phyloP scores from a whole-genome alignment of 2,888 invertebrate species.

The Bursaphelenchus okinawaensis region DNA sequence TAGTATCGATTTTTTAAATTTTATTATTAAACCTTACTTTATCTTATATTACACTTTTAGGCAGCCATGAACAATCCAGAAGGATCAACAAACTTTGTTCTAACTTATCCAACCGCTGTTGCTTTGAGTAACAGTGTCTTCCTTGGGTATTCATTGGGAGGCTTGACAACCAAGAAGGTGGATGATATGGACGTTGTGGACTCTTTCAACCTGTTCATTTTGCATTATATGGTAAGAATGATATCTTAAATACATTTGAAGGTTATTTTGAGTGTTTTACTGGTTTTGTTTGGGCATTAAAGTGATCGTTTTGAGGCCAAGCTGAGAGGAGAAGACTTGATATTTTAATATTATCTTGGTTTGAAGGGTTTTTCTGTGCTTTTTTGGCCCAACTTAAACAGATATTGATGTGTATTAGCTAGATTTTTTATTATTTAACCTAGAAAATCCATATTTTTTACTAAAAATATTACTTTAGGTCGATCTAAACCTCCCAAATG shows the following conservation, averaged over 20 bases:
- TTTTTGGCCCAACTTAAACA: neutral
- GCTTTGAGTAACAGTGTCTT: slow-evolving; percentile 34
- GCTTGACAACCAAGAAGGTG: slow-evolving; percentile 10
- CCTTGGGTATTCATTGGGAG: slow-evolving; percentile 30
- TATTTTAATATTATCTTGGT: neutral
- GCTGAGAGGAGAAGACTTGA: too few species aligned
- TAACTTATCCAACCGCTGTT: slow-evolving; percentile 48
- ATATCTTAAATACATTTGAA: neutral
- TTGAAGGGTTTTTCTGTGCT: neutral
- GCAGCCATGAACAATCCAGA: slow-evolving; percentile 21
- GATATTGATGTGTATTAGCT: neutral
- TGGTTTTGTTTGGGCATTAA: neutral
- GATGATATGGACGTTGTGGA: slow-evolving; percentile 24
- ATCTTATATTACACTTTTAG: slow-evolving; percentile 13
- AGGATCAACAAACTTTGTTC: slow-evolving; percentile 15
- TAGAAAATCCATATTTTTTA: too few species aligned
- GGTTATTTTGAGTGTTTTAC: neutral
- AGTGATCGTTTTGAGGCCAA: too few species aligned
- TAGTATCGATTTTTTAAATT: too few species aligned
- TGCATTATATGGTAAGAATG: slow-evolving; percentile 49
- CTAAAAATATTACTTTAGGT: slow-evolving; percentile 24
- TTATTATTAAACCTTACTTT: neutral
- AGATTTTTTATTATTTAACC: neutral
- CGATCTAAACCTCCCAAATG: slow-evolving; percentile 36
- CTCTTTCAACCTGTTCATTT: slow-evolving; percentile 37